Evolutionary conservation across 2,888 invertebrate species (phyloP).

Genomic region (Metellina segmentata): DNA sequence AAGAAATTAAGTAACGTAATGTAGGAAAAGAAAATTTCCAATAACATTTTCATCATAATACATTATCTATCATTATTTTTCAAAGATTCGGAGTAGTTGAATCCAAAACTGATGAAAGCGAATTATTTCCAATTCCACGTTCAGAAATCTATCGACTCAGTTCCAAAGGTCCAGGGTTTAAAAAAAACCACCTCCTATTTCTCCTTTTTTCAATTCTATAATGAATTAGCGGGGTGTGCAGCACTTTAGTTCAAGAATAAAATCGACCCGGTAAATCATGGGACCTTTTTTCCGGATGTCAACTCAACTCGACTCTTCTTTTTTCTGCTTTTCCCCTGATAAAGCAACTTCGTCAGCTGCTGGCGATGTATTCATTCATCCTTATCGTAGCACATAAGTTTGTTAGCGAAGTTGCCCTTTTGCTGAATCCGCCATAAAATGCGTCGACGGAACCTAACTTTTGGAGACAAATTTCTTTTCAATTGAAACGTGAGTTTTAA

Average conservation of each 20-base stretch:
- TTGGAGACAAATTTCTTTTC: neutral
- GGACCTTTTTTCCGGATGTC: slow-evolving; percentile 30
- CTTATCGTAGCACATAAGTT: slow-evolving; percentile 27
- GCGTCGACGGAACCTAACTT: slow-evolving; percentile 9
- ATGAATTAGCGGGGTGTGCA: slow-evolving; percentile 8
- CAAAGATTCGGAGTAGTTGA: neutral
- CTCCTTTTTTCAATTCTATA: neutral
- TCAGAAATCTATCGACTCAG: neutral
- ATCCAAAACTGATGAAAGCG: slow-evolving; percentile 1
- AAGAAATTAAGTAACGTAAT: too few species aligned
- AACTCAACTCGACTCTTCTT: slow-evolving; percentile 28
- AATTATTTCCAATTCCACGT: slow-evolving; percentile 3
- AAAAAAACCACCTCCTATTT: neutral
- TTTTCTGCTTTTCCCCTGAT: slow-evolving; percentile 29
- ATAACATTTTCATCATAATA: too few species aligned
- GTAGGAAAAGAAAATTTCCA: too few species aligned
- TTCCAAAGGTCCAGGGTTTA: neutral
- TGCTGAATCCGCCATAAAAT: slow-evolving; percentile 48
- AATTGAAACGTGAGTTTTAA: neutral
- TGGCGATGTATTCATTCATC: slow-evolving; percentile 59
- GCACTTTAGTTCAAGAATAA: slow-evolving; percentile 4
- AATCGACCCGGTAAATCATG: slow-evolving; percentile 48
- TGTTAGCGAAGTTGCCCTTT: slow-evolving; percentile 33
- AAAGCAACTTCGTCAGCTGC: slow-evolving; percentile 60
- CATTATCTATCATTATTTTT: neutral